Conservation (phyloP, 23 tunicate species). For the Oikopleura albicans region DNA sequence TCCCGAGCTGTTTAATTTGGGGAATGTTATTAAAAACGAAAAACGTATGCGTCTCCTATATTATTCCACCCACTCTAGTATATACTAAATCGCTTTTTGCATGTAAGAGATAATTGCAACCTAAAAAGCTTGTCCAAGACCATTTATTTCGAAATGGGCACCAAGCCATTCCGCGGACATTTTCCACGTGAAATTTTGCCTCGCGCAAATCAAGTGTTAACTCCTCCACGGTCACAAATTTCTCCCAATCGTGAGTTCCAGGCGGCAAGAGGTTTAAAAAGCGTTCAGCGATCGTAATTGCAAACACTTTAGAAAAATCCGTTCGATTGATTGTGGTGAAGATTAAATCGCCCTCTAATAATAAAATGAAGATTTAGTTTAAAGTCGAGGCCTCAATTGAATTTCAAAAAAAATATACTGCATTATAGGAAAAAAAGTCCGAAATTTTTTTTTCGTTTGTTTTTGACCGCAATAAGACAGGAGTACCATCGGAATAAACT, state of each 20-base stretch:
- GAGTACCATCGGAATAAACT: too few species aligned
- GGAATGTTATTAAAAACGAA: too few species aligned
- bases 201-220: conserved; percentile 6
- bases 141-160: conserved; percentile 45
- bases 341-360: conserved; percentile 53
- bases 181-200: conserved; percentile 12
- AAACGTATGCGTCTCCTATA: too few species aligned
- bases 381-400: neutral
- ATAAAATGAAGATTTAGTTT: conserved; percentile 2
- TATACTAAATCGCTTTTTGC: conserved; percentile 20
- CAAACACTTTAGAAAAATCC: conserved; percentile 26
- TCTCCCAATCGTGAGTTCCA: conserved; percentile 60
- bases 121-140: conserved; percentile 27
- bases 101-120: conserved; percentile 50
- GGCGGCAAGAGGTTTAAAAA: conserved; percentile 35
- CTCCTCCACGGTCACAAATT: conserved; percentile 48
- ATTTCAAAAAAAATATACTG: too few species aligned
- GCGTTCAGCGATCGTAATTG: conserved; percentile 45
- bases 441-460: too few species aligned
- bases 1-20: too few species aligned
- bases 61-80: too few species aligned
- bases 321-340: conserved; percentile 74
- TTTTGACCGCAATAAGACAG: too few species aligned
- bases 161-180: conserved; percentile 44
- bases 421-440: too few species aligned